Evolutionary conservation across 2,888 invertebrate species (phyloP), one percentile per base, ranked within the genome.

Genomic region (Hypolimnas misippus): DNA sequence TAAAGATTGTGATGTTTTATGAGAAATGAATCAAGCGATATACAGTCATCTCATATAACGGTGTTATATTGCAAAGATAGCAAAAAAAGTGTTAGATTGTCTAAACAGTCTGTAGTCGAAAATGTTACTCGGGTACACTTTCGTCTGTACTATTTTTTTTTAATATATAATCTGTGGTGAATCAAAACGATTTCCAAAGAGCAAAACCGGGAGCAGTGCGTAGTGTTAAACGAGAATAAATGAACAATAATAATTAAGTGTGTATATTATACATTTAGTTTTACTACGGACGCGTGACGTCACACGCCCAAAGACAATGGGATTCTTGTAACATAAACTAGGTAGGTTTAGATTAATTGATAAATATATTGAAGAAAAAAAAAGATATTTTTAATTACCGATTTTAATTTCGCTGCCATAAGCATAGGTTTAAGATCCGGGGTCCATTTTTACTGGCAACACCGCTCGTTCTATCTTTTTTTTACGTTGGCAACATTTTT

Each of bases 331-430:
- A 86, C 82, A 82, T 89, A 88, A 83, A 74, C 73, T 86, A 84
- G 77, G 82, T 82, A 84, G 54, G 76, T 62, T 74, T 79, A 82
- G 81, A 73, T 68, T 77, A 76, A 73, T 80, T 77, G 70, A 78
- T 78, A 79, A 75, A 80, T 81, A 77, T 83, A 83, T 83, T 72
- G 73, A 84, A 84, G 83, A 76, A 84, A 85, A 84, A 84, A 77
- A 84, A 86, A 84, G 84, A 91, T 89, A 89, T 91, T 90, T 89
- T 90, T 87, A 82, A 83, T 80, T 82, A 81, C 79, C 57, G 71
- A 79, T 76, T 79, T 78, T 79, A 77, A 77, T 81, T 77, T 82
- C 79, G 86, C 87, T 88, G 89, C 87, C 88, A 87, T 87, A 86
- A 82, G 83, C 81, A 74, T 84, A 83, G 81, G 66, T 59, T 70